phyloP scores from a whole-genome alignment of 2,888 invertebrate genomes.

The Drosophila fulvimacula region DNA sequence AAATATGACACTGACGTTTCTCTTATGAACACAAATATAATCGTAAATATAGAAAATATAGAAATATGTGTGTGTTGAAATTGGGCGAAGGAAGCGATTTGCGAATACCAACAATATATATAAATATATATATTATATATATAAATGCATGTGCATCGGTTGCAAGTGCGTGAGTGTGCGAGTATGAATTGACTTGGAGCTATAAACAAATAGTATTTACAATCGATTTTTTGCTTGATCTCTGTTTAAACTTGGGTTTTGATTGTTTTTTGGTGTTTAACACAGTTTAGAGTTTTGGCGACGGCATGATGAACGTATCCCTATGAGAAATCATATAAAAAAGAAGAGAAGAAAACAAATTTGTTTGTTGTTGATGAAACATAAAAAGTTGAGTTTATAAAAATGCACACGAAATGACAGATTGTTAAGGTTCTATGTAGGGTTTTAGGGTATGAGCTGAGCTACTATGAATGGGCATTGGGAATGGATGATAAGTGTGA shows the following conservation, averaged over 20 bases:
- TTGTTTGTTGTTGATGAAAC: conserved; percentile 59
- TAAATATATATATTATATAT: background rate
- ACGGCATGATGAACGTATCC: conserved; percentile 80
- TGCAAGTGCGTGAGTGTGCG: conserved; percentile 44
- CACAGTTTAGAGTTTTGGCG: conserved; percentile 83
- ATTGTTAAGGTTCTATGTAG: conserved; percentile 12
- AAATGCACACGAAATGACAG: conserved; percentile 38
- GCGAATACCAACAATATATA: conserved; percentile 25
- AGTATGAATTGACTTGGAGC: conserved; percentile 56
- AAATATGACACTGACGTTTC: conserved; percentile 60
- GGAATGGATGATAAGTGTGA: conserved; percentile 8
- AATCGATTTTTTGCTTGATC: conserved; percentile 42
- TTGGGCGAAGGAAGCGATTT: conserved; percentile 41
- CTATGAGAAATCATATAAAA: conserved; percentile 80
- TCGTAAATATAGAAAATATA: conserved; percentile 28
- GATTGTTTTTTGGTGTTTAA: conserved; percentile 48
- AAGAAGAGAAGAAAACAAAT: conserved; percentile 74
- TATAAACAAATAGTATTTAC: conserved; percentile 64
- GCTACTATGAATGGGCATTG: conserved; percentile 23
- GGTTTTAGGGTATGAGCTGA: conserved; percentile 17
- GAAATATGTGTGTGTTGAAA: conserved; percentile 37
- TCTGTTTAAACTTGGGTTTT: conserved; percentile 13
- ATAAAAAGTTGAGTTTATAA: conserved; percentile 51
- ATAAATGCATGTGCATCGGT: conserved; percentile 2
- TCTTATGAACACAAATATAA: conserved; percentile 53